Evolutionary conservation across 2,113 vertebrate species (phyloP).

Genomic region (Halichoeres trimaculatus): DNA sequence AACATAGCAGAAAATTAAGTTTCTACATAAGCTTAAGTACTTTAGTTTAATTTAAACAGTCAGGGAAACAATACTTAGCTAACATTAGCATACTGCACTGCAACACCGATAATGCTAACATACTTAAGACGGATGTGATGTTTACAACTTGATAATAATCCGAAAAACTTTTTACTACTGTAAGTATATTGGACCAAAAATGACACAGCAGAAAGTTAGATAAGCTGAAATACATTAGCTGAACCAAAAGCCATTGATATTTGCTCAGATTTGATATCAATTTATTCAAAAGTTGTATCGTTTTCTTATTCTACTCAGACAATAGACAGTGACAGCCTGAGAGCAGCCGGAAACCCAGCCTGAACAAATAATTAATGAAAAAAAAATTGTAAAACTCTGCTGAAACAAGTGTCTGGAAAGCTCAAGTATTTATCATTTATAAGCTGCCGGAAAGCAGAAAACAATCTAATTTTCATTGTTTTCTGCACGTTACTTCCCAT

Average conservation of each 20-base stretch:
- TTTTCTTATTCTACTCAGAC: background rate
- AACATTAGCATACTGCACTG: too few relatives aligned
- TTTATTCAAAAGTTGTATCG: background rate
- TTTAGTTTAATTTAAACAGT: too few relatives aligned
- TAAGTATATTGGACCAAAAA: too few relatives aligned
- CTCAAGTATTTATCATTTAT: constrained; percentile 3
- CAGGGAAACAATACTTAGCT: too few relatives aligned
- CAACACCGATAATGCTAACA: too few relatives aligned
- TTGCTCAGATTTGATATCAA: background rate
- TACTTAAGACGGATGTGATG: too few relatives aligned
- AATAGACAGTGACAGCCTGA: background rate
- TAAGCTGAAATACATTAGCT: too few relatives aligned
- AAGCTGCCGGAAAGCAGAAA: constrained; percentile 7
- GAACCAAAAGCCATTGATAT: background rate
- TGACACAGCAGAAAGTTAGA: too few relatives aligned
- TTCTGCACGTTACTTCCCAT: constrained; percentile 7
- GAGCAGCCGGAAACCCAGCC: background rate
- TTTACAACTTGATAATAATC: too few relatives aligned
- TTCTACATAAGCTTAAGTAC: too few relatives aligned
- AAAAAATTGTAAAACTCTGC: background rate
- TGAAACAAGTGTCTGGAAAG: background rate
- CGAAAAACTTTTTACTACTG: too few relatives aligned
- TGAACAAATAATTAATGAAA: background rate
- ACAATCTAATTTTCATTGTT: constrained; percentile 1
- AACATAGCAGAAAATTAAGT: too few relatives aligned